Evolutionary conservation across 2,888 invertebrate genomes (phyloP).

Genomic region (Phengaris arion): DNA sequence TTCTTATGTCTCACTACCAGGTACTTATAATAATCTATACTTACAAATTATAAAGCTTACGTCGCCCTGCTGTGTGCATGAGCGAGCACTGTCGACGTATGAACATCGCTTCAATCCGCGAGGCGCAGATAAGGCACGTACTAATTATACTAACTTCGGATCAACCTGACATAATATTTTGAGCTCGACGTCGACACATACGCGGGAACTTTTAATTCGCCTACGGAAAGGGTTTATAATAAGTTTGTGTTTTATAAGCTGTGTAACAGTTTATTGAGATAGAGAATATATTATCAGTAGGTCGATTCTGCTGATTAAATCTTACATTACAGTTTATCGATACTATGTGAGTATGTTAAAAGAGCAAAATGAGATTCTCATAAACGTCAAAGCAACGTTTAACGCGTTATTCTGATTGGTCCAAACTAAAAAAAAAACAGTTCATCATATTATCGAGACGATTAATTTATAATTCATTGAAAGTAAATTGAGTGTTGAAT

Average conservation of each 20-base stretch:
- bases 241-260: slow-evolving; percentile 12
- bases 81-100: slow-evolving; percentile 47
- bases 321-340: too few relatives aligned
- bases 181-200: slow-evolving; percentile 29
- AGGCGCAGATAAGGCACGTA: slow-evolving; percentile 65
- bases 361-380: too few relatives aligned
- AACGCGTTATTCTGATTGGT: too few relatives aligned
- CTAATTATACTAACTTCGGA: slow-evolving; percentile 63
- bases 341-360: too few relatives aligned
- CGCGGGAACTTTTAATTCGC: slow-evolving; percentile 28
- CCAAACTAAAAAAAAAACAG: too few relatives aligned
- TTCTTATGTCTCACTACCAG: too few relatives aligned
- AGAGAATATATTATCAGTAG: not conserved
- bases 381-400: too few relatives aligned
- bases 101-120: slow-evolving; percentile 53
- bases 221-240: not conserved
- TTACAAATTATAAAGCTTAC: not conserved
- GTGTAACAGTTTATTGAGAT: not conserved
- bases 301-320: too few relatives aligned
- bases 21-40: too few relatives aligned
- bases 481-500: too few relatives aligned
- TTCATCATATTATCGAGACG: too few relatives aligned
- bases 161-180: slow-evolving; percentile 51
- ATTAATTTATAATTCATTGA: too few relatives aligned
- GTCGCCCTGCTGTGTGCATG: slow-evolving; percentile 31